phyloP scores from a whole-genome alignment of 2,113 vertebrate genomes.

The Natator depressus region DNA sequence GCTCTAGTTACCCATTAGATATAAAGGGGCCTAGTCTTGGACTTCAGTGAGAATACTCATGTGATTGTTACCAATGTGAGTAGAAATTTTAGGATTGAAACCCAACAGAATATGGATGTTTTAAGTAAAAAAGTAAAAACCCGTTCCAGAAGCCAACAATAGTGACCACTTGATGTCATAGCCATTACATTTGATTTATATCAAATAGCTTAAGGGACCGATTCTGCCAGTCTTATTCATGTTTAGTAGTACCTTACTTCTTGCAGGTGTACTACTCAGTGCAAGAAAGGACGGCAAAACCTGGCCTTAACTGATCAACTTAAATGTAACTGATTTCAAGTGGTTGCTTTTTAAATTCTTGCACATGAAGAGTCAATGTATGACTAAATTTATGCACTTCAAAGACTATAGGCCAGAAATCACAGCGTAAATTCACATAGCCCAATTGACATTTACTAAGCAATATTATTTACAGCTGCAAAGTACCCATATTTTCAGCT shows the following conservation, averaged over 20 bases:
- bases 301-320: background rate
- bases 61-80: background rate
- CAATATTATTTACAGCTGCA: background rate
- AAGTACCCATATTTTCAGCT: background rate
- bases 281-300: background rate
- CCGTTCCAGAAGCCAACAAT: background rate
- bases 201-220: background rate
- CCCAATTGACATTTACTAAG: background rate
- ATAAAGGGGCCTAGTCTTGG: background rate
- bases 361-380: background rate
- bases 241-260: background rate
- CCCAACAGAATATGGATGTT: background rate
- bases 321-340: background rate
- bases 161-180: background rate
- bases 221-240: background rate
- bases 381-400: rapidly evolving
- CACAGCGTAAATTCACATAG: background rate
- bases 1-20: background rate
- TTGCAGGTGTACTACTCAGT: rapidly evolving
- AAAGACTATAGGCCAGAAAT: background rate
- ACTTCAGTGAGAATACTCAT: background rate
- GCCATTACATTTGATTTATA: background rate
- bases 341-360: background rate
- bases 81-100: background rate
- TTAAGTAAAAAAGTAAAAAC: background rate